Percentiles rank a stretch among this genome's conserved stretches.
Evolutionary conservation across 1,140 invertebrate genomes (phyloP).

Genomic region (Panulirus ornatus): DNA sequence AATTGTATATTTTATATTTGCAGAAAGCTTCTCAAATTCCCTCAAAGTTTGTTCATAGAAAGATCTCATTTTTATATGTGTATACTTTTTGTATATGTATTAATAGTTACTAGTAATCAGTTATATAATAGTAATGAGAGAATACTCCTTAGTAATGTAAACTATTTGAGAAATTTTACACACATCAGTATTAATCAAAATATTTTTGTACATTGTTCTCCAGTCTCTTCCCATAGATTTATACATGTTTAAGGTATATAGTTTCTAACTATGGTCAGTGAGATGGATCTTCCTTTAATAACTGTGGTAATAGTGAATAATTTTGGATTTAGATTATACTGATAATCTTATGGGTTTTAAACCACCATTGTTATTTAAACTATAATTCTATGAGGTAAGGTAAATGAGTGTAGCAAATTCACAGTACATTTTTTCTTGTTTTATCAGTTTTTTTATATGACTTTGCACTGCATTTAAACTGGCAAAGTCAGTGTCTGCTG

Average conservation of each 20-base stretch:
- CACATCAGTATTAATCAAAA: slow-evolving; percentile 17
- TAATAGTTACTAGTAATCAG: background rate
- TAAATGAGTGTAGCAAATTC: background rate
- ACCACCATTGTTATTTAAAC: background rate
- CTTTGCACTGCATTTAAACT: too few species aligned
- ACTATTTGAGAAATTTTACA: background rate
- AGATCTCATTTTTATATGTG: background rate
- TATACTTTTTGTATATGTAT: background rate
- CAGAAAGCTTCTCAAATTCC: background rate
- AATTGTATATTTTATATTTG: background rate
- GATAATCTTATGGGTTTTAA: too few species aligned
- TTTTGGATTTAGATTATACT: too few species aligned
- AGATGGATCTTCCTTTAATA: background rate
- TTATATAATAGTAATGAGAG: background rate
- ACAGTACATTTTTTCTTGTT: background rate
- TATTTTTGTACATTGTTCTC: background rate
- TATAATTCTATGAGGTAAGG: background rate
- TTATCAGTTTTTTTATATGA: background rate
- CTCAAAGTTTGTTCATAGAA: background rate
- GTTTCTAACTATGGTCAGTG: background rate
- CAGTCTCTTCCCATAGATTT: background rate
- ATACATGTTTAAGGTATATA: background rate
- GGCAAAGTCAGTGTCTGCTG: too few species aligned
- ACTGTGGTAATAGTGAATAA: background rate
- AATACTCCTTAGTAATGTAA: background rate